phyloP scores from a whole-genome alignment of 2,888 invertebrate species.

The Monochamus alternatus region DNA sequence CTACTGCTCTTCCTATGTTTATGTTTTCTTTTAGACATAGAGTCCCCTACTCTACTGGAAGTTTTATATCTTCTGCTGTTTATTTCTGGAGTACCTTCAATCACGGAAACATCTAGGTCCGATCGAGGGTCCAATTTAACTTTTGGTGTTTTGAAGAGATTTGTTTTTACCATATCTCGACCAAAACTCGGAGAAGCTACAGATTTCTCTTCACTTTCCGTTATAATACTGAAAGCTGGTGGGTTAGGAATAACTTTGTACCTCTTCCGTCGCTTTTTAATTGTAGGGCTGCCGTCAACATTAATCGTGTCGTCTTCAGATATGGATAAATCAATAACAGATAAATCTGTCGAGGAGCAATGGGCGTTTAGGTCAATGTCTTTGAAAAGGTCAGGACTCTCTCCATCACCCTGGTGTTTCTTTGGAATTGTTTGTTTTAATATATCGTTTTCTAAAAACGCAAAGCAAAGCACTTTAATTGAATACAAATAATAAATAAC shows the following conservation, averaged over 20 bases:
- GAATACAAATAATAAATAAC: background rate
- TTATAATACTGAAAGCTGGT: background rate
- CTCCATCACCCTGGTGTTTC: constrained; percentile 18
- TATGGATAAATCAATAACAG: constrained; percentile 40
- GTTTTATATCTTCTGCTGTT: constrained; percentile 34
- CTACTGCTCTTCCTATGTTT: constrained; percentile 39
- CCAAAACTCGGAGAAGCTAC: constrained; percentile 42
- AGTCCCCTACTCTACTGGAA: constrained; percentile 18
- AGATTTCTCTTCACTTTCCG: constrained; percentile 22
- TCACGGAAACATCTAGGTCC: constrained; percentile 41
- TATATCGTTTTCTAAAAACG: constrained; percentile 25
- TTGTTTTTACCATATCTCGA: constrained; percentile 28
- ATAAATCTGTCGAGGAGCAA: background rate
- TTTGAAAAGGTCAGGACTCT: constrained; percentile 49
- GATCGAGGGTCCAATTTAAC: constrained; percentile 29
- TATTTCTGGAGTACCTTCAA: constrained; percentile 54
- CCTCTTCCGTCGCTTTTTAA: constrained; percentile 40
- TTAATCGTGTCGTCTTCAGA: constrained; percentile 41
- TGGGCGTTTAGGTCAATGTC: constrained; percentile 30
- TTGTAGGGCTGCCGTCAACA: constrained; percentile 23
- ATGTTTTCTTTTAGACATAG: constrained; percentile 40
- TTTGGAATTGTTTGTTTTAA: constrained; percentile 31
- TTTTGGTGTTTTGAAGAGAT: constrained; percentile 36
- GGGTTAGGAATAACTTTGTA: constrained; percentile 31
- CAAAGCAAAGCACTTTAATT: background rate